Evolutionary conservation across 2,888 invertebrate species (phyloP).

Genomic region (Pachliopta kotzebuea): DNA sequence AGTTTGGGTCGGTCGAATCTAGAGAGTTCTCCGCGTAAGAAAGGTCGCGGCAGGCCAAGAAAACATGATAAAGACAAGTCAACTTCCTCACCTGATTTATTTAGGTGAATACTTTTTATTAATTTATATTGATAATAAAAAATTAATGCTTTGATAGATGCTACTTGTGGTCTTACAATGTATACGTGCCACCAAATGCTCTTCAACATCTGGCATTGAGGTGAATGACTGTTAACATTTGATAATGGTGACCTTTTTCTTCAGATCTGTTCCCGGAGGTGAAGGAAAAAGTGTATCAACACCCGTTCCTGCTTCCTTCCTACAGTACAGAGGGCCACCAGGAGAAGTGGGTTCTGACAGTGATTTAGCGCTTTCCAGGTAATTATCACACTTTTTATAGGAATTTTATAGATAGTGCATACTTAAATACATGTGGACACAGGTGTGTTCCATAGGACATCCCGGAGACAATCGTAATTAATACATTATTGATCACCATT

Average conservation of each 20-base stretch:
- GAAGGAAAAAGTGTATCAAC: constrained; percentile 53
- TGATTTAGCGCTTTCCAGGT: constrained; percentile 70
- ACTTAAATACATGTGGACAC: not conserved
- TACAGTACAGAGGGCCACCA: constrained; percentile 73
- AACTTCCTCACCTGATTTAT: constrained; percentile 56
- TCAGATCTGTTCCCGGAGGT: constrained; percentile 39
- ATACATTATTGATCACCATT: not conserved
- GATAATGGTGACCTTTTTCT: not conserved
- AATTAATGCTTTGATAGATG: no score
- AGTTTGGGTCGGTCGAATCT: constrained; percentile 54
- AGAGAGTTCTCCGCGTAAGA: constrained; percentile 65
- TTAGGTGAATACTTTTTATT: constrained; percentile 48
- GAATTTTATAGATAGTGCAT: not conserved
- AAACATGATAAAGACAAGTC: constrained; percentile 66
- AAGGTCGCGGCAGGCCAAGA: constrained; percentile 70
- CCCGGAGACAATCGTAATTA: not conserved
- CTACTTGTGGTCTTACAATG: no score
- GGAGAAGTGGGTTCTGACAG: constrained; percentile 76
- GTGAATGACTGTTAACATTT: no score
- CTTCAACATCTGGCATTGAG: no score
- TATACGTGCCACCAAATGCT: no score
- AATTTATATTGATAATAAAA: not conserved
- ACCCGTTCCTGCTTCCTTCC: constrained; percentile 71
- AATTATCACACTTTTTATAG: constrained; percentile 17
- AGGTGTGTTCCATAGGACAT: not conserved